phyloP scores from a whole-genome alignment of 53 echinoderm and acorn worm species.

The Astropecten irregularis region DNA sequence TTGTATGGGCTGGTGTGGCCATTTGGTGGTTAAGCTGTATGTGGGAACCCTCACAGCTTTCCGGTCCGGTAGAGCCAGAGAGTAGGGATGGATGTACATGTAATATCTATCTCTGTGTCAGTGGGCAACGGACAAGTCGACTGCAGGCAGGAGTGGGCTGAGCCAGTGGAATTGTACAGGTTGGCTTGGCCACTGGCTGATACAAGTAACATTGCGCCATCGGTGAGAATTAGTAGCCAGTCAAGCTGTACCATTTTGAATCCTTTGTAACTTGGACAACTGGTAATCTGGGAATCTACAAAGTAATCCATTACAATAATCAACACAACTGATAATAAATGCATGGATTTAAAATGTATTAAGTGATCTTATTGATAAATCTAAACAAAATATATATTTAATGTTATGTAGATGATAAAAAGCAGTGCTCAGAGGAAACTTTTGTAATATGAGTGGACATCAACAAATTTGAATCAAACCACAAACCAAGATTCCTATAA shows the following conservation, averaged over 20 bases:
- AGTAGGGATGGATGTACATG: no score
- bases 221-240: constrained; percentile 10
- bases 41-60: no score
- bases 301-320: neutral
- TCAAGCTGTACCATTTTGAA: constrained; percentile 22
- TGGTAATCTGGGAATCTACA: neutral
- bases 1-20: no score
- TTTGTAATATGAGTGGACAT: constrained; percentile 10
- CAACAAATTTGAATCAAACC: neutral
- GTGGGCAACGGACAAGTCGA: no score
- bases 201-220: neutral
- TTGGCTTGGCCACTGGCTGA: no score
- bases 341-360: neutral
- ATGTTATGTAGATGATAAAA: constrained; percentile 13
- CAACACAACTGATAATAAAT: neutral
- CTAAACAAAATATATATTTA: neutral
- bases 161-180: no score
- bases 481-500: neutral
- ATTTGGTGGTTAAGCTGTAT: no score
- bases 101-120: no score
- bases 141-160: no score
- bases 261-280: neutral
- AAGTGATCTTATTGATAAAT: neutral
- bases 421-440: neutral
- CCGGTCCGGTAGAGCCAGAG: no score